phyloP scores from a whole-genome alignment of 37 sponge, comb jelly and placozoan genomes.

The Haliclona indistincta region DNA sequence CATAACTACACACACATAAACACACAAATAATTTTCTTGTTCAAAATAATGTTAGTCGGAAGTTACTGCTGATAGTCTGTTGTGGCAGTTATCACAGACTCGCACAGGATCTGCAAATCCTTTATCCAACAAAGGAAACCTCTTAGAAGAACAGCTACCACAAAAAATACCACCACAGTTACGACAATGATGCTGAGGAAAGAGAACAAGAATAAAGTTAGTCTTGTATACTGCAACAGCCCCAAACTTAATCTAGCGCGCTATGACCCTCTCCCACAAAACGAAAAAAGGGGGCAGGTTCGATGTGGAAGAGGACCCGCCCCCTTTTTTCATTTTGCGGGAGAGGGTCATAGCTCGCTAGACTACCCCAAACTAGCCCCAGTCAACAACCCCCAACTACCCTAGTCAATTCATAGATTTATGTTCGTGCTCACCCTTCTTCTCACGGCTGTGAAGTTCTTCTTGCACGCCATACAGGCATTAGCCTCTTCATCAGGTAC shows the following conservation, averaged over 20 bases:
- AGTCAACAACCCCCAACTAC: too few relatives aligned
- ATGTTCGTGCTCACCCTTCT: slow-evolving; percentile 64
- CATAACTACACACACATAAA: neutral
- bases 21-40: neutral
- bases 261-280: too few relatives aligned
- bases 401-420: too few relatives aligned
- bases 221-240: slow-evolving; percentile 4
- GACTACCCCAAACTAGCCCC: too few relatives aligned
- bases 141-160: slow-evolving; percentile 68
- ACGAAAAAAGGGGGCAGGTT: slow-evolving; percentile 40
- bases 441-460: slow-evolving; percentile 72
- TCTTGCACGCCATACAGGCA: slow-evolving; percentile 85
- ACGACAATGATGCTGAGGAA: slow-evolving; percentile 82
- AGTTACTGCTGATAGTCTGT: slow-evolving; percentile 22
- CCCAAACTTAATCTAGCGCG: slow-evolving; percentile 11
- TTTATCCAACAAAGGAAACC: slow-evolving; percentile 75
- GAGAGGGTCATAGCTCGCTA: slow-evolving; percentile 41
- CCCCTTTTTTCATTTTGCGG: slow-evolving; percentile 64
- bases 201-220: slow-evolving; percentile 12
- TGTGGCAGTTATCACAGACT: slow-evolving; percentile 82
- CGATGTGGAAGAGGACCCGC: slow-evolving; percentile 47
- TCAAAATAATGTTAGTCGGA: neutral
- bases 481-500: slow-evolving; percentile 89
- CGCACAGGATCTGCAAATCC: slow-evolving; percentile 83
- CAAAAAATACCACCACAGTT: slow-evolving; percentile 88